Base-by-base conservation (phyloP, 2,797 vertebrate genomes). In the Coregonus ussuriensis region DNA sequence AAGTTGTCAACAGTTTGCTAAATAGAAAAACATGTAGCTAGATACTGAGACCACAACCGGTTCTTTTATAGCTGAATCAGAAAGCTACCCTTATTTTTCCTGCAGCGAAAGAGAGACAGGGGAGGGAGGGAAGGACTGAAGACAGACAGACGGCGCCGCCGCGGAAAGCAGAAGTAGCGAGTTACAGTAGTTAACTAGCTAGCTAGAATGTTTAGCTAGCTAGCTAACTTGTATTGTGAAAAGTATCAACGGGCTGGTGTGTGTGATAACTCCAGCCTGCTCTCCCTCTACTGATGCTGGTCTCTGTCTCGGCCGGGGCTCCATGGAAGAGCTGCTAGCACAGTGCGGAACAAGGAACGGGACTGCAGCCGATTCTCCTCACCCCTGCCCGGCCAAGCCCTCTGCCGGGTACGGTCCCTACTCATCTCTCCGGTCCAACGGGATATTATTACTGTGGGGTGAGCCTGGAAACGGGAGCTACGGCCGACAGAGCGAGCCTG, bases 1-100 rank as follows among this genome's bases (percentile, higher is more conserved):
- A 86, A 83, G 79, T 84, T 84, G 83, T 81, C 83, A 84, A 83
- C 85, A 83, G 85, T 86, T 82, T 82, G 68, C 53, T 74, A 25
- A 53, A 82, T 76, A 75, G 78, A 81, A 78, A 80, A 81, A 78
- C 74, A 75, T 70, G 74, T 73, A 47, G 41, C 41, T 75, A 59
- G 76, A 71, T 47, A 72, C n/a, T 53, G 71, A 47, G 9, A 47
- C 41, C 41, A 11, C 9, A 47, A 47, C 41, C 9, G 41, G 41
- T 47, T 11, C 9, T 47, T 3, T 47, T 47, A 11, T 11, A 47
- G 41, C 41, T 11, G 41, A 47, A 47, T 47, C 2, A 4, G 21
- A 9, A 14, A 56, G 18, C 0, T 4, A 15, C 25, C 9, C 9
- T 1, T 65, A 1, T 14, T 7, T 65, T 13, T 31, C 25, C n/a